Conservation (phyloP, 53 echinoderm and acorn worm species). For the Pentamera pediparva region DNA sequence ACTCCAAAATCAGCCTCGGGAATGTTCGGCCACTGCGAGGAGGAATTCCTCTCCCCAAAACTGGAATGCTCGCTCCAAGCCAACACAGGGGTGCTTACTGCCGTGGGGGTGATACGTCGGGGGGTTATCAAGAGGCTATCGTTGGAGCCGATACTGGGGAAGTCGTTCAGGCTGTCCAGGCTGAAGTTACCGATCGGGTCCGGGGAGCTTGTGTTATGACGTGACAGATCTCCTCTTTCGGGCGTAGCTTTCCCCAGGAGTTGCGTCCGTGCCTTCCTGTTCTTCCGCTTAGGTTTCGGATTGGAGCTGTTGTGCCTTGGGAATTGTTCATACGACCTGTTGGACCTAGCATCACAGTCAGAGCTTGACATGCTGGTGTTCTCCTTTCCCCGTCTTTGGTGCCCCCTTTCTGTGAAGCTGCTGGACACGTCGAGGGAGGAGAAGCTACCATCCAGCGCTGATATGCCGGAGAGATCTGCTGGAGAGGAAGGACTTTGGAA, state of each 20-base stretch:
- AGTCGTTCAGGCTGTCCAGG: constrained; percentile 59
- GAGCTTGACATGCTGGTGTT: not conserved
- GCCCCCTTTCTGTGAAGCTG: constrained; percentile 27
- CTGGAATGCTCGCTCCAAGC: not conserved
- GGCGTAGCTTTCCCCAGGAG: not conserved
- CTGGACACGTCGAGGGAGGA: not conserved
- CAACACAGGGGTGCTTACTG: constrained; percentile 33
- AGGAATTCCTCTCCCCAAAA: not conserved
- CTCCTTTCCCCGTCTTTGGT: constrained; percentile 46
- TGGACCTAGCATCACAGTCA: not conserved
- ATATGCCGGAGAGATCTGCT: constrained; percentile 3
- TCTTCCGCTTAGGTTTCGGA: not conserved
- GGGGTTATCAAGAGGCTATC: constrained; percentile 23
- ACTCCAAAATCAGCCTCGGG: not conserved
- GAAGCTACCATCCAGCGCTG: not conserved
- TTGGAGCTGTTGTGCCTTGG: not conserved
- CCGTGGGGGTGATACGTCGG: constrained; percentile 85
- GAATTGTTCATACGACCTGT: not conserved
- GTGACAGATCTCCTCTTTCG: not conserved
- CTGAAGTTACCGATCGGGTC: constrained; percentile 34
- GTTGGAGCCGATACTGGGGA: constrained; percentile 60
- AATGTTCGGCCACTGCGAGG: not conserved
- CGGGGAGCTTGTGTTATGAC: not conserved
- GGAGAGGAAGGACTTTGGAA: constrained; percentile 16
- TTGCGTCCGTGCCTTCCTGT: not conserved